Conservation (phyloP, 2,797 vertebrate genomes). For the Arrhamphus sclerolepis region DNA sequence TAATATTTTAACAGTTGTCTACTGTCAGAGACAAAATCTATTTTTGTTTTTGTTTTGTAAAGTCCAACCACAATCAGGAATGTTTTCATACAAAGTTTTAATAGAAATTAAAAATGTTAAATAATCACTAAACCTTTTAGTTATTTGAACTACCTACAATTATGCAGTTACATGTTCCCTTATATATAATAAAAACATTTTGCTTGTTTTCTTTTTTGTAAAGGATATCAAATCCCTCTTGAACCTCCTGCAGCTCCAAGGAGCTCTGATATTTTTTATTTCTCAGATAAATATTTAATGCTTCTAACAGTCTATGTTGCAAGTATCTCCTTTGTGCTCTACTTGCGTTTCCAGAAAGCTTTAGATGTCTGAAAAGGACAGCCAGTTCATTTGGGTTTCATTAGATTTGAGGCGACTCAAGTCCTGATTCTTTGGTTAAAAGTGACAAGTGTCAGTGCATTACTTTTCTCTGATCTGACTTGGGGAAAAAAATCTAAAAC, state of each 20-base stretch:
- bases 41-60: too few species aligned
- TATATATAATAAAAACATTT: too few species aligned
- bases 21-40: too few species aligned
- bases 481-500: neutral
- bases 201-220: too few species aligned
- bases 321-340: neutral
- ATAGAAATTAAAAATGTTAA: too few species aligned
- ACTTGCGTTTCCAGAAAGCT: conserved; percentile 15
- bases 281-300: conserved; percentile 21
- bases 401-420: neutral
- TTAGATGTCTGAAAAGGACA: neutral
- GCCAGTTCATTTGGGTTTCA: neutral
- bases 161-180: too few species aligned
- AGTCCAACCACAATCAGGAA: too few species aligned
- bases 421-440: neutral
- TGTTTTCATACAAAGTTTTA: too few species aligned
- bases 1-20: too few species aligned
- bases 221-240: too few species aligned
- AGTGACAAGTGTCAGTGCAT: conserved; percentile 5
- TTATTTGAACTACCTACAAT: too few species aligned
- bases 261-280: conserved; percentile 1
- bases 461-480: neutral
- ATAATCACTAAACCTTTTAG: too few species aligned
- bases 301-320: conserved; percentile 5
- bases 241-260: conserved; percentile 1